These are phyloP conservation scores for Mastacembelus armatus DNA, from an alignment of 2,797 vertebrate genomes.

Conservation along the genomic window DNA sequence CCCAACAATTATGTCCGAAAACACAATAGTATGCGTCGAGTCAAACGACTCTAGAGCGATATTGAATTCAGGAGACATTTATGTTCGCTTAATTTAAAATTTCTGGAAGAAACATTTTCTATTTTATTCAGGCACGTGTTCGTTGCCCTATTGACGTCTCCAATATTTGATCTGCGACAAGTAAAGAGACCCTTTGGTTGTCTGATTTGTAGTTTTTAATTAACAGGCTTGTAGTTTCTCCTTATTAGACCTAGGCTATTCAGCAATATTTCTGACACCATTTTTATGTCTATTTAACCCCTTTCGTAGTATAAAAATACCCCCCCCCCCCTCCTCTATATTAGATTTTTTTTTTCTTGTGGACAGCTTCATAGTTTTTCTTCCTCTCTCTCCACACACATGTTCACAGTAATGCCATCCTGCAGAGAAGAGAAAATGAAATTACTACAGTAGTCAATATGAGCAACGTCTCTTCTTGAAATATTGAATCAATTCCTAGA, in stretches of 20 bases:
- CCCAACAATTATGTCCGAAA: rapidly evolving
- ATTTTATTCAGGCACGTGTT: conserved; percentile 33
- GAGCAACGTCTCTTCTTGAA: conserved; percentile 68
- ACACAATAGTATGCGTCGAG: rapidly evolving
- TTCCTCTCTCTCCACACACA: too few relatives aligned
- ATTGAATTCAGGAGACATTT: too few relatives aligned
- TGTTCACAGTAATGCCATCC: conserved; percentile 1
- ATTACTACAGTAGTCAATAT: conserved; percentile 64
- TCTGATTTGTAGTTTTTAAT: conserved; percentile 36
- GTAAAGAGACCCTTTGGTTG: conserved; percentile 48
- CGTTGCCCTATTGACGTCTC: not conserved
- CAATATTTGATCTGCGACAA: not conserved
- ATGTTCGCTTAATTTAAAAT: rapidly evolving
- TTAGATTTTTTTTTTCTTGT: too few relatives aligned
- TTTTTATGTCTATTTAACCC: too few relatives aligned
- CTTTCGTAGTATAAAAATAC: too few relatives aligned
- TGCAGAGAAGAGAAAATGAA: conserved; percentile 56
- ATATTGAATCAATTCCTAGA: conserved; percentile 76
- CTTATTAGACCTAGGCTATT: too few relatives aligned
- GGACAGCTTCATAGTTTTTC: too few relatives aligned
- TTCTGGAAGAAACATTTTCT: rapidly evolving
- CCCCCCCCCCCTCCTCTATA: too few relatives aligned
- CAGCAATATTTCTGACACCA: too few relatives aligned
- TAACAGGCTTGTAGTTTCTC: too few relatives aligned
- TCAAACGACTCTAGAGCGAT: too few relatives aligned